A percentile compares a stretch with the other conserved stretches of the same genome.
These are phyloP conservation scores for Ochropleura leucogaster DNA, from an alignment of 2,888 invertebrate species.

Conservation along the genomic window DNA sequence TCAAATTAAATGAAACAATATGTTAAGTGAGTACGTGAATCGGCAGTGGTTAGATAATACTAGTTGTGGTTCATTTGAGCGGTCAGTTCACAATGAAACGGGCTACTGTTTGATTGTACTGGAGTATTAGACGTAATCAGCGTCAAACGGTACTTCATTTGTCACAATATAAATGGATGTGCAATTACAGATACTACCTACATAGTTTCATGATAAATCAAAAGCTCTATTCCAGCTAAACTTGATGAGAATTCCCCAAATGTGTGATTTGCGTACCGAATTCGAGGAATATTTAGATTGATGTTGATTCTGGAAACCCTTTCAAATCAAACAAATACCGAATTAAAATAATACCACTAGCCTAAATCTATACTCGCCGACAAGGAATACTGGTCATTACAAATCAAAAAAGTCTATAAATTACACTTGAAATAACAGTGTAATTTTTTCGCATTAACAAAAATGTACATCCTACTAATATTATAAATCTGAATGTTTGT, in stretches of 20 bases:
- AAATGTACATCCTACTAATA: too few species aligned
- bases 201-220: constrained; percentile 14
- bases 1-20: constrained; percentile 49
- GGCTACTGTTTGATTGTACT: constrained; percentile 43
- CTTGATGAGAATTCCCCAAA: constrained; percentile 5
- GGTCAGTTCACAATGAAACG: constrained; percentile 27
- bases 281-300: not conserved
- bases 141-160: not conserved
- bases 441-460: too few species aligned
- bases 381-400: too few species aligned
- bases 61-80: constrained; percentile 33
- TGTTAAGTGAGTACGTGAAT: constrained; percentile 38
- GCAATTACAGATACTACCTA: not conserved
- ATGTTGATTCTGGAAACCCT: constrained; percentile 13
- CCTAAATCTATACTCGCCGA: not conserved
- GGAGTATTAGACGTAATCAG: constrained; percentile 21
- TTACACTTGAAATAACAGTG: too few species aligned
- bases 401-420: too few species aligned
- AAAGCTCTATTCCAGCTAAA: not conserved
- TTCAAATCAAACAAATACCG: constrained; percentile 3
- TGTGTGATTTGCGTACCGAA: constrained; percentile 7
- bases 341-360: not conserved
- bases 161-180: constrained; percentile 22
- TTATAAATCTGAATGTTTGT: too few species aligned
- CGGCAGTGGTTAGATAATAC: constrained; percentile 42